Evolutionary conservation across 2,113 vertebrate species (phyloP), one percentile per base, ranked within the genome.

Genomic region (Peromyscus maniculatus): DNA sequence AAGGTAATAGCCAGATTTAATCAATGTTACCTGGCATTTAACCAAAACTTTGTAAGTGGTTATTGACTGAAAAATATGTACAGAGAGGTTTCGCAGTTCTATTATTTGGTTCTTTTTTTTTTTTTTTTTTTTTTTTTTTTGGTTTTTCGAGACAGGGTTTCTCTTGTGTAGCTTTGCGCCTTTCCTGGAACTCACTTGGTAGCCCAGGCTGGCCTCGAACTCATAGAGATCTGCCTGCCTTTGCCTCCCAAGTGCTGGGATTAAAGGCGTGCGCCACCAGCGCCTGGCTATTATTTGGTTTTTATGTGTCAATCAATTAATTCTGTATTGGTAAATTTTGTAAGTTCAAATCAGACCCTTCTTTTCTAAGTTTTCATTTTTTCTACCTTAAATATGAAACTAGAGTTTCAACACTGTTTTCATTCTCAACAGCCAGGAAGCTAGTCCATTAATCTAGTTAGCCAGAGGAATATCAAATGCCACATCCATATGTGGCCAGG

Each of bases 381-480:
- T 89, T 43, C 39, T 96, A 39, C 91, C 88, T 94, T 78, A 89
- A 97, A 86, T 77, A 64, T 10, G 74, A 86, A 49, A 16, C 10
- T 82, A 72, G 46, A 39, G 89, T 15, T 91, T 84, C 67, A 77
- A 83, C 28, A 74, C 36, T 75, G 31, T 33, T 28, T 91, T 80
- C 24, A 78, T 84, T 71, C 6, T 91, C 19, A 62, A 31, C 5
- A 75, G 52, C 15, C 4, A 83, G 43, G 66, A 31, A 39, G 7
- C 15, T 59, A 92, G 59, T 59, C 4, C 1, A 5, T 57, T 93
- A 39, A 3, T 52, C 17, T 9, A 28, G 59, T 15, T 36, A 17
- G 46, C 62, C 78, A 43, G 3, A 88, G 84, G 84, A 9, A 83
- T 77, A 7, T 89, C 24, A 28, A 86, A 95, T 92, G 89, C 55